Evolutionary conservation across 2,888 invertebrate genomes (phyloP).

Genomic region (Bellardia pandia): DNA sequence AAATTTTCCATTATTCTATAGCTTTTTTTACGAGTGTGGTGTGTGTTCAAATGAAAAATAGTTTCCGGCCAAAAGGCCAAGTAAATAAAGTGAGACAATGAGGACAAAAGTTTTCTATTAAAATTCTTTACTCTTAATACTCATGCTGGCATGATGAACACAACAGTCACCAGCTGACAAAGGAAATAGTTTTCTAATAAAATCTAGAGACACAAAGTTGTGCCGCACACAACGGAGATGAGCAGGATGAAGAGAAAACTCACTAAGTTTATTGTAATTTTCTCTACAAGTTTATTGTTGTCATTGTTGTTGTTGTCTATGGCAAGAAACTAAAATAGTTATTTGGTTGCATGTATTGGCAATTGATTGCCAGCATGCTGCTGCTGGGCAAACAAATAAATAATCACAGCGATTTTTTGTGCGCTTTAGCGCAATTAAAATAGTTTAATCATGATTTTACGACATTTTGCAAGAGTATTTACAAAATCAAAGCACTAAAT

Average conservation of each 20-base stretch:
- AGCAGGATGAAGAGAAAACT: background rate
- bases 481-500: background rate
- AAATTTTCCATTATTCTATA: background rate
- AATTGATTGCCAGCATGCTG: slow-evolving; percentile 34
- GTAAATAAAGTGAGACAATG: slow-evolving; percentile 10
- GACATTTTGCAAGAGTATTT: background rate
- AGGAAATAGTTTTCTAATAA: slow-evolving; percentile 31
- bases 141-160: background rate
- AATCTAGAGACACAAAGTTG: background rate
- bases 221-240: background rate
- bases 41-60: slow-evolving; percentile 14
- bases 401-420: background rate
- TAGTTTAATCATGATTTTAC: slow-evolving; percentile 38
- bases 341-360: background rate
- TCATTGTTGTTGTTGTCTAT: background rate
- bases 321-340: slow-evolving; percentile 5
- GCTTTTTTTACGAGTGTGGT: background rate
- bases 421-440: slow-evolving; percentile 23
- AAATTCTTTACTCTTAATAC: slow-evolving; percentile 8
- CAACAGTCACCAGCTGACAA: background rate
- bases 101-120: slow-evolving; percentile 16
- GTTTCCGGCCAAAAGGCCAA: slow-evolving; percentile 9
- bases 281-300: background rate
- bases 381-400: slow-evolving; percentile 32
- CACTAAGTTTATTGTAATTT: background rate